Percentiles rank a stretch among this genome's conserved stretches.
Evolutionary conservation across 2,797 vertebrate species (phyloP).

Genomic region (Mus caroli): DNA sequence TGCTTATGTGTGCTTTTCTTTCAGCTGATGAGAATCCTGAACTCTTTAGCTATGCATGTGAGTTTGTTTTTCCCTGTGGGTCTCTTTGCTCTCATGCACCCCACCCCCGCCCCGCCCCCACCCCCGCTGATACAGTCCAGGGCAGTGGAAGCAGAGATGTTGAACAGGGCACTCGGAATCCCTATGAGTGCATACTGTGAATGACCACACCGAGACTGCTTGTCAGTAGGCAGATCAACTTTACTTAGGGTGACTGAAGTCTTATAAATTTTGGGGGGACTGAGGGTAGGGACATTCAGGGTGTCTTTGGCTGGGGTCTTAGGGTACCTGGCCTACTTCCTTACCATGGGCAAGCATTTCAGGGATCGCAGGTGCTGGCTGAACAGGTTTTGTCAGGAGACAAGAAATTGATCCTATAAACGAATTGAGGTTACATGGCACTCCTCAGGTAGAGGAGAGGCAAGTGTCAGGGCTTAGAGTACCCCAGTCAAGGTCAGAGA

Average conservation of each 20-base stretch:
- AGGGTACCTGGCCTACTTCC: background rate
- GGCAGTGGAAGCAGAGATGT: background rate
- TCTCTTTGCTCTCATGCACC: background rate
- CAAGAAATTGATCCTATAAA: background rate
- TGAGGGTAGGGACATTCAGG: background rate
- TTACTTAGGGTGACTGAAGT: background rate
- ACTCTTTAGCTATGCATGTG: background rate
- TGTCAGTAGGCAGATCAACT: background rate
- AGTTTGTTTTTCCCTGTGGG: background rate
- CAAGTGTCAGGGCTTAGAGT: background rate
- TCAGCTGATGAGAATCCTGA: background rate
- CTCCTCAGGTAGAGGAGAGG: background rate
- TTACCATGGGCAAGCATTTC: background rate
- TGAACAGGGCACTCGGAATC: background rate
- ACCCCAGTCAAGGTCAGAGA: background rate
- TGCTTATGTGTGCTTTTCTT: background rate
- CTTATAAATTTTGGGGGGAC: background rate
- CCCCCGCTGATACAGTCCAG: background rate
- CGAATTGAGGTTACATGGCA: background rate
- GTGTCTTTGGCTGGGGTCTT: background rate
- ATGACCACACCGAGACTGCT: background rate
- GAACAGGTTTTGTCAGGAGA: background rate
- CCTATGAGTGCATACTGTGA: background rate
- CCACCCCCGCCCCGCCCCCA: rapidly evolving
- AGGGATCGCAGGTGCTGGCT: background rate